phyloP scores from a whole-genome alignment of 2,113 vertebrate genomes.

The Rhabdornis inornatus region DNA sequence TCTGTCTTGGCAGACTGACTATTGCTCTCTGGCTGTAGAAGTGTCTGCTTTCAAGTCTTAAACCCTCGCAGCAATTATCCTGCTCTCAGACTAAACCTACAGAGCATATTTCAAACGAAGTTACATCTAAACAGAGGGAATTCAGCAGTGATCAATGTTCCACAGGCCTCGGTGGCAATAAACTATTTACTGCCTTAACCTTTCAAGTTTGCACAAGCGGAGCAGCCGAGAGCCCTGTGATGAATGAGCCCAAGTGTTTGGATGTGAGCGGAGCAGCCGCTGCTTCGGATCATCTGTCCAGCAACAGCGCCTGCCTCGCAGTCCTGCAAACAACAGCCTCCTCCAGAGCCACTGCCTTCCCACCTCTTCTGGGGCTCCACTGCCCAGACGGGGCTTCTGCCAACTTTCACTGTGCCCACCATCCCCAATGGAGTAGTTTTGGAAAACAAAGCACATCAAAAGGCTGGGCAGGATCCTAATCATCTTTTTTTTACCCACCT shows the following conservation, averaged over 20 bases:
- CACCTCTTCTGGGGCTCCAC: neutral
- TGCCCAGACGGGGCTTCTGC: neutral
- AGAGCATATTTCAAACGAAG: conserved; percentile 43
- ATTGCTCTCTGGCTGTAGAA: neutral
- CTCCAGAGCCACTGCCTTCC: neutral
- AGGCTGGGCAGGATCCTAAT: neutral
- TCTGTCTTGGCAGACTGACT: neutral
- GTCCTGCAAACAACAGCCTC: neutral
- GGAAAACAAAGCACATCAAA: neutral
- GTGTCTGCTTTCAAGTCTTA: conserved; percentile 24
- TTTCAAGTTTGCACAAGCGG: conserved; percentile 29
- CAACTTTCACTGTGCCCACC: neutral
- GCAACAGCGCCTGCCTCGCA: neutral
- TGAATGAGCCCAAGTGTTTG: conserved; percentile 57
- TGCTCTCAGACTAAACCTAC: conserved; percentile 42
- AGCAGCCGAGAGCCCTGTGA: conserved; percentile 35
- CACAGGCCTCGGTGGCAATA: conserved; percentile 34
- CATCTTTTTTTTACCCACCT: neutral
- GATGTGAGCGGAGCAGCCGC: neutral
- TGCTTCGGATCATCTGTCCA: conserved; percentile 47
- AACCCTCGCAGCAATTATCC: neutral
- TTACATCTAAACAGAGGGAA: conserved; percentile 42
- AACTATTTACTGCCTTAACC: conserved; percentile 64
- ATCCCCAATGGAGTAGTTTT: neutral
- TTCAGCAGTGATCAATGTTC: conserved; percentile 30